Evolutionary conservation across 2,888 invertebrate genomes (phyloP), one percentile per base, ranked within the genome.

Genomic region (Boloria selene): DNA sequence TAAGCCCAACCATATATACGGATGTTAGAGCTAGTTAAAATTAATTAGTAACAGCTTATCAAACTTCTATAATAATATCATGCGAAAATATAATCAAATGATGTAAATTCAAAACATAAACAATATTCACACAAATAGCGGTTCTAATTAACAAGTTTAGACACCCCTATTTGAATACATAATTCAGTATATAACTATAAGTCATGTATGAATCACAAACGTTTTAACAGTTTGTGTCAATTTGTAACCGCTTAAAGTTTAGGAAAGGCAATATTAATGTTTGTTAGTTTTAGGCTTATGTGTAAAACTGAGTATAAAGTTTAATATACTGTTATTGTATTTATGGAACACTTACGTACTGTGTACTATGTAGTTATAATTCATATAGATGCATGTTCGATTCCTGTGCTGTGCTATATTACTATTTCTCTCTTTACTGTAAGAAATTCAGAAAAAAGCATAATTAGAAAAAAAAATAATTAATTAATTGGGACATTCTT

Each of bases 101-200:
- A 59, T 49, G 59, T 50, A 59, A 59, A 59, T 59, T 59, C 38
- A 38, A 31, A 49, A 59, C 59, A 59, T 59, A 31, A 59, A 59
- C 59, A 59, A 17, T 18, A 59, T 49, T 49, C 47, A 59, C 59
- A 47, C 38, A 59, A 59, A 59, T 59, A 50, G 49, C 49, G 49
- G 47, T 59, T 59, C 59, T 59, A 59, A 59, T 59, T 59, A 59
- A 59, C 59, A 59, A 50, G 38, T 59, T 38, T 18, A 59, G 49
- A 50, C 49, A 49, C 49, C 59, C 50, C 16, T 50, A 17, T 59
- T 38, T 49, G 47, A 18, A 45, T 45, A 56, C 22, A 16, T n/a
- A 56, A 16, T 13, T 31, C n/a, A 22, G 3, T 2, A 42, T 55
- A 13, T 22, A 22, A 22, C 22, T 22, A 22, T 55, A 13, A 55